Evolutionary conservation across 2,113 vertebrate species (phyloP), one percentile per base, ranked within the genome.

Genomic region (Cottus gobio): DNA sequence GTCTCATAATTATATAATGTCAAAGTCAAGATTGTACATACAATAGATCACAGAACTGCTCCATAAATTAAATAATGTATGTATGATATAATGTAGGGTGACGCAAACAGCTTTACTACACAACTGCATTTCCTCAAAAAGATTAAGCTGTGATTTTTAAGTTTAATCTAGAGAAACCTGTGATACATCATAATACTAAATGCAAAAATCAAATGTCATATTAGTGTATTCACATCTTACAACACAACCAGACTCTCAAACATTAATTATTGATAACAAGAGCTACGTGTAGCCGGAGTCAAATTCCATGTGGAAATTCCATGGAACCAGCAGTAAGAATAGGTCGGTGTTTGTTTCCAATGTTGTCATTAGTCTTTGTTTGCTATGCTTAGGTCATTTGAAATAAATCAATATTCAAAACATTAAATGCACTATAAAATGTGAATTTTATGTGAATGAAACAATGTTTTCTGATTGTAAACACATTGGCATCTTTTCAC

Each of bases 281-380:
- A n/a, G n/a, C n/a, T n/a, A n/a, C n/a, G n/a, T n/a, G n/a, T n/a
- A n/a, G n/a, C n/a, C n/a, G n/a, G n/a, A n/a, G n/a, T n/a, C n/a
- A n/a, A n/a, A n/a, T n/a, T n/a, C n/a, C n/a, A n/a, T n/a, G n/a
- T n/a, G n/a, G n/a, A n/a, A n/a, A n/a, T n/a, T n/a, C n/a, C n/a
- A n/a, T n/a, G n/a, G n/a, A n/a, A n/a, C n/a, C 18, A 20, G 18
- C 18, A 58, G 0, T 24, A 42, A 52, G 4, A 42, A n/a, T 13
- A 13, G 24, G 22, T 30, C 56, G 3, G 28, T 31, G 28, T 30
- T 28, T 6, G 16, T 34, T 3, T 31, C 34, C 28, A 60, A 30
- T 58, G 56, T 30, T 30, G 28, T 16, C 56, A 30, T 18, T 15
- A 30, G 56, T 30, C 56, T 58, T 8, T 58, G 4, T 20, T 61